Base-by-base conservation (phyloP, 2,113 vertebrate genomes). In the Pavo muticus region DNA sequence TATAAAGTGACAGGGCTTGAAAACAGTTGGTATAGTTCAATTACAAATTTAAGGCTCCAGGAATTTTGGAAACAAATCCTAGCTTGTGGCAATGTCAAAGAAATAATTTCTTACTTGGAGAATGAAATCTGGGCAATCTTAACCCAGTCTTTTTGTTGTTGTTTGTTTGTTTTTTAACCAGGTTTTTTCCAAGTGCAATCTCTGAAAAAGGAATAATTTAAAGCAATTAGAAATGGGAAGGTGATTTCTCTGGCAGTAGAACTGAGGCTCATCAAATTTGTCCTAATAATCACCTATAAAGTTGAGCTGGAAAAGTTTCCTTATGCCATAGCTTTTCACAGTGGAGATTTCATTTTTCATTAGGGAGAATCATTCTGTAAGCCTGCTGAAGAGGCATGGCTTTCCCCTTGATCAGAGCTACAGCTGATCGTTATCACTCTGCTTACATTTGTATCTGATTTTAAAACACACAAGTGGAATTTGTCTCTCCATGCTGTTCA, bases 381-480 rank as follows among this genome's bases (percentile, higher is more conserved):
- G 2, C 14, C 35, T 60, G 42, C 42, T 68, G 44, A 76, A 57
- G 8, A n/a, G 56, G 18, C 18, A 59, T 1, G 6, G 59, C n/a
- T 45, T 70, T 40, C 25, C 72, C 69, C 19, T 21, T 2, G 3
- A 74, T 37, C 45, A 80, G 27, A 83, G 48, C 18, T 23, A 64
- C 7, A 14, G 3, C 29, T 10, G 32, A 40, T 0, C 39, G 25
- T 19, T 56, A 69, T 9, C 8, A 67, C 68, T 23, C 42, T 50
- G 1, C 16, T 50, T 74, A 32, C 39, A 44, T n/a, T 56, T 25
- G 47, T 40, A 52, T 15, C 27, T 52, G 14, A 72, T 29, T 52
- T 48, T 30, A 18, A 44, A 61, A 65, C 0, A 0, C 1, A 3
- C 10, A n/a, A 2, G 2, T 17, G 17, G 47, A 16, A 17, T 23